A percentile compares a stretch with the other conserved stretches of the same genome.
phyloP scores from a whole-genome alignment of 2,888 invertebrate genomes.

The Eurois occulta region DNA sequence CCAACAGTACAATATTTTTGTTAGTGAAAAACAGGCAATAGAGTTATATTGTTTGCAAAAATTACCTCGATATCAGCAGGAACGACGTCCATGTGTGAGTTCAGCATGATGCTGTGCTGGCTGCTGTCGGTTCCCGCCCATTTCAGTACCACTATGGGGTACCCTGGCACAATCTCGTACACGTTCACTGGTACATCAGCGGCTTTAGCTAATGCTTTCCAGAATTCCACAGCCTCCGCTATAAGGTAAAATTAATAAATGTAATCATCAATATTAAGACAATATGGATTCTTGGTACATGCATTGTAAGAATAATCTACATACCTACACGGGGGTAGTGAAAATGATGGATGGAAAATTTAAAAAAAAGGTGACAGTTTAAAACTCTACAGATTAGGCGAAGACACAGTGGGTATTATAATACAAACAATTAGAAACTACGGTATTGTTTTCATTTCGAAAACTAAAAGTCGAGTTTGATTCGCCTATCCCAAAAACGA shows the following conservation, averaged over 20 bases:
- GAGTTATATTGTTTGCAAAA: neutral
- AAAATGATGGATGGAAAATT: neutral
- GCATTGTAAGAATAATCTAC: too few species aligned
- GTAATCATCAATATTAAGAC: neutral
- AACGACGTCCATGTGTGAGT: slow-evolving; percentile 98
- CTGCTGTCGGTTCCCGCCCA: slow-evolving; percentile 94
- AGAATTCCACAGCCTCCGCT: slow-evolving; percentile 91
- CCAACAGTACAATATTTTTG: neutral
- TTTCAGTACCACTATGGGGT: slow-evolving; percentile 95
- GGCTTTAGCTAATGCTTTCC: slow-evolving; percentile 92
- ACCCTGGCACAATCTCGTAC: slow-evolving; percentile 84
- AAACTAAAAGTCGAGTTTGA: neutral
- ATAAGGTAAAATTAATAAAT: slow-evolving; percentile 41
- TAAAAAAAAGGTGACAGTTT: neutral
- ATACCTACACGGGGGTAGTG: neutral
- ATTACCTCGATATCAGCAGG: slow-evolving; percentile 93
- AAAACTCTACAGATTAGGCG: neutral
- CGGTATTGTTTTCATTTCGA: neutral
- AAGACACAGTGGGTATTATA: neutral
- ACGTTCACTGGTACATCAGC: slow-evolving; percentile 91
- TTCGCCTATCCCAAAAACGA: neutral
- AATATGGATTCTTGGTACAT: neutral
- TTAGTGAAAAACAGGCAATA: neutral
- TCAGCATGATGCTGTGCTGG: slow-evolving; percentile 93
- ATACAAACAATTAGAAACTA: neutral